Percentiles rank a stretch among this genome's conserved stretches.
Evolutionary conservation across 2,797 vertebrate genomes (phyloP).

Genomic region (Eupleurogrammus muticus): DNA sequence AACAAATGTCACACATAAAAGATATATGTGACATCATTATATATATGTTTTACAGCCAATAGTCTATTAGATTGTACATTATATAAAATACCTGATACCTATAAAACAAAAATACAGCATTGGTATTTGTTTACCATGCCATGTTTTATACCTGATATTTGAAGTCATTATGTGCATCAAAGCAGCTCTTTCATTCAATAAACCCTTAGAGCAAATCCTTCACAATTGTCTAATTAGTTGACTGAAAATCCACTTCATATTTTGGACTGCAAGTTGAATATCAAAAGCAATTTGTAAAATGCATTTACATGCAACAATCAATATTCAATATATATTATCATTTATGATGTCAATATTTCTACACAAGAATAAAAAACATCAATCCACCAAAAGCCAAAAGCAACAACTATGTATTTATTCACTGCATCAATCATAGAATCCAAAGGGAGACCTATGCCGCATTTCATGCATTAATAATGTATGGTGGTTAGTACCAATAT

Average conservation of each 20-base stretch:
- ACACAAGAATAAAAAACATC: too few relatives aligned
- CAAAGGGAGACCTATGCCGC: too few relatives aligned
- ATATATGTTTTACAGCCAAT: neutral
- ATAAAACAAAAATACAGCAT: conserved; percentile 9
- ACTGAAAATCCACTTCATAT: neutral
- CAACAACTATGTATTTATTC: too few relatives aligned
- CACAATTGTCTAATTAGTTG: neutral
- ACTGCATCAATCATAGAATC: too few relatives aligned
- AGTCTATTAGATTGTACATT: neutral
- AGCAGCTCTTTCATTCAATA: conserved; percentile 35
- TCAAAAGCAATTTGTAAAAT: too few relatives aligned
- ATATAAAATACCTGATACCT: neutral
- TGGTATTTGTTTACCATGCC: neutral
- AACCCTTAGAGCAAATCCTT: conserved; percentile 43
- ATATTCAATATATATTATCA: too few relatives aligned
- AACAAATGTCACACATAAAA: neutral
- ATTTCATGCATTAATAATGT: too few relatives aligned
- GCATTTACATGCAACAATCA: too few relatives aligned
- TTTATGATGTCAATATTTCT: too few relatives aligned
- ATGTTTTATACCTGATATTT: neutral
- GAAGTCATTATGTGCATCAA: conserved; percentile 11
- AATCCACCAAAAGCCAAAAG: too few relatives aligned
- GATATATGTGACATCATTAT: too few relatives aligned
- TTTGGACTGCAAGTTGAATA: neutral
- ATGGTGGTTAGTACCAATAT: too few relatives aligned